A percentile compares a stretch with the other conserved stretches of the same genome.
These are phyloP conservation scores for Idaea dimidiata DNA, from an alignment of 2,888 invertebrate species.

Conservation along the genomic window DNA sequence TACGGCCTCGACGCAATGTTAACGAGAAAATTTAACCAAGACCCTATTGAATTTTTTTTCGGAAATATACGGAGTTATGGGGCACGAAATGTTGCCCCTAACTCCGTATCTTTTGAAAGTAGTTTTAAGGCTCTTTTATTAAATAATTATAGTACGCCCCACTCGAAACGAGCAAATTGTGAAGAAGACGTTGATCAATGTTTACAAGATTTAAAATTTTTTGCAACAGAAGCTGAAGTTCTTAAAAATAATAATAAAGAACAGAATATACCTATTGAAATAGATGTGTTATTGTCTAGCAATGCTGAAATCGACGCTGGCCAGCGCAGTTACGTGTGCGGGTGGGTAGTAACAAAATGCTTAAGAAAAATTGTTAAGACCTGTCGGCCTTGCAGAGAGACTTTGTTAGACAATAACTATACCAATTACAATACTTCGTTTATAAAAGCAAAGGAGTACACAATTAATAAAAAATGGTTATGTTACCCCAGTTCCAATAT, in stretches of 20 bases:
- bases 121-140: slow-evolving; percentile 29
- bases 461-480: slow-evolving; percentile 3
- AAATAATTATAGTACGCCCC: slow-evolving; percentile 28
- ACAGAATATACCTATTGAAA: background rate
- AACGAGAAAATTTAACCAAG: slow-evolving; percentile 31
- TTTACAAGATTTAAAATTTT: slow-evolving; percentile 17
- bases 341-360: slow-evolving; percentile 28
- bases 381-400: slow-evolving; percentile 6
- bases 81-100: slow-evolving; percentile 26
- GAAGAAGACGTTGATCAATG: slow-evolving; percentile 23
- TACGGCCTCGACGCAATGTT: slow-evolving; percentile 30
- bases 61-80: slow-evolving; percentile 33
- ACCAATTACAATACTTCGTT: background rate
- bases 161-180: slow-evolving; percentile 26
- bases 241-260: slow-evolving; percentile 12
- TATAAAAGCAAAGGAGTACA: slow-evolving; percentile 5
- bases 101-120: slow-evolving; percentile 28
- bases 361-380: slow-evolving; percentile 18
- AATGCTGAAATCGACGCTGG: slow-evolving; percentile 13
- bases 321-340: slow-evolving; percentile 29
- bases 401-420: background rate
- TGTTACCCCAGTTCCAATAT: background rate
- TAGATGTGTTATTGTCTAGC: background rate
- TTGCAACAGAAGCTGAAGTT: too few relatives aligned
- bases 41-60: slow-evolving; percentile 35